phyloP scores from a whole-genome alignment of 2,888 invertebrate species.

The Pristionchus entomophagus region DNA sequence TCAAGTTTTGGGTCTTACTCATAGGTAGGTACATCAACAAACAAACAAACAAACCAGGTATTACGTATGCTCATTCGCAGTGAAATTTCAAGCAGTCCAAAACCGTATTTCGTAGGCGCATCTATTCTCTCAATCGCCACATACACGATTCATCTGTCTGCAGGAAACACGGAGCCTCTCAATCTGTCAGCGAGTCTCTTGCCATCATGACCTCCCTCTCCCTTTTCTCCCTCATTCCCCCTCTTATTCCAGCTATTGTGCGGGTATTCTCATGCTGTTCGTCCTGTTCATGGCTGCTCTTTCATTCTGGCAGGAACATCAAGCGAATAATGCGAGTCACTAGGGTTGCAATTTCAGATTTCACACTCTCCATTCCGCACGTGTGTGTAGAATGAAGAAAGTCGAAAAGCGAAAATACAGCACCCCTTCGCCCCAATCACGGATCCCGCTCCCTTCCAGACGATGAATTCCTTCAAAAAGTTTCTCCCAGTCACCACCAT shows the following conservation, averaged over 20 bases:
- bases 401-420: no score
- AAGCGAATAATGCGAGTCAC: slow-evolving; percentile 64
- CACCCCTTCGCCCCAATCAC: no score
- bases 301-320: slow-evolving; percentile 72
- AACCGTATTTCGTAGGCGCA: slow-evolving; percentile 53
- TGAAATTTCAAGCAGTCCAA: background rate
- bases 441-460: slow-evolving; percentile 51
- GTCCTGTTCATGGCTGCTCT: slow-evolving; percentile 69
- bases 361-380: no score
- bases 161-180: slow-evolving; percentile 70
- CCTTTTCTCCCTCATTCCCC: background rate
- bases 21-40: slow-evolving; percentile 62
- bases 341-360: no score
- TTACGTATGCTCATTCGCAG: no score
- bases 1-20: slow-evolving; percentile 74
- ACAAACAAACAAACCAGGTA: no score
- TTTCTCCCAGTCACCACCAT: slow-evolving; percentile 68
- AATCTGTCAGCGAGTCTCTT: slow-evolving; percentile 74
- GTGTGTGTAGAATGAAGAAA: no score
- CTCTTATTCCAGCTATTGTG: slow-evolving; percentile 57
- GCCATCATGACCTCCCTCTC: background rate
- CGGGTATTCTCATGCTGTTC: slow-evolving; percentile 60
- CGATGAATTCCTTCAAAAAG: slow-evolving; percentile 68
- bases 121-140: slow-evolving; percentile 68
- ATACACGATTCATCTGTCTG: slow-evolving; percentile 73